Percentiles rank a stretch among this genome's conserved stretches.
Conservation (phyloP, 2,113 vertebrate species). For the Corythoichthys intestinalis region DNA sequence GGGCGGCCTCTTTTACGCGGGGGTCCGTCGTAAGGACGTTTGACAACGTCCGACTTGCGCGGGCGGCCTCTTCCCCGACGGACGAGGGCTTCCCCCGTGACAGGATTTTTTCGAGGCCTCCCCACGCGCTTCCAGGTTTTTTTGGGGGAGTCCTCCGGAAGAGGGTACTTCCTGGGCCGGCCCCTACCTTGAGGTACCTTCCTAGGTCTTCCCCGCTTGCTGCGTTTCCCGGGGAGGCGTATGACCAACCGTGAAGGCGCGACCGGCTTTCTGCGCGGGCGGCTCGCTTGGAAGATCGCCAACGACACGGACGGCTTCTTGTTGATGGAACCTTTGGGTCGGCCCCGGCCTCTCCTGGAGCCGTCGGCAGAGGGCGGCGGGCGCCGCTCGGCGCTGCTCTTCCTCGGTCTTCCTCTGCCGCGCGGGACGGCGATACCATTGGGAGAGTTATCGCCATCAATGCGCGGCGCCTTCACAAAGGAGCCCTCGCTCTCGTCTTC, state of each 20-base stretch:
- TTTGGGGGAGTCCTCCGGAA: conserved; percentile 46
- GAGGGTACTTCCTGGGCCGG: conserved; percentile 62
- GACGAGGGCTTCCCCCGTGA: conserved; percentile 10
- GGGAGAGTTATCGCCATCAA: conserved; percentile 14
- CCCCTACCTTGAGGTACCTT: conserved; percentile 47
- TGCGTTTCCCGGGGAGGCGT: neutral
- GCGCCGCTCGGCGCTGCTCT: conserved; percentile 6
- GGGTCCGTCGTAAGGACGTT: conserved; percentile 19
- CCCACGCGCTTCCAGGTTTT: conserved; percentile 69
- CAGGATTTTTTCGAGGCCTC: conserved; percentile 64
- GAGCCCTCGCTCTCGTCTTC: conserved; percentile 33
- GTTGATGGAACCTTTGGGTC: conserved; percentile 57
- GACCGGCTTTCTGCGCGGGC: conserved; percentile 13
- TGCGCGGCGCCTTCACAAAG: conserved; percentile 23
- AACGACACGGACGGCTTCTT: conserved; percentile 33
- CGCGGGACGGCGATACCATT: neutral
- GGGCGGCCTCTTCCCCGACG: conserved; percentile 62
- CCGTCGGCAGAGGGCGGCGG: neutral
- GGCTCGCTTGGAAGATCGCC: conserved; percentile 9
- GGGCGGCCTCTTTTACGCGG: conserved; percentile 55
- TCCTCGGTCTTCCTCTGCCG: conserved; percentile 51
- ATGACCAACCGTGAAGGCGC: neutral
- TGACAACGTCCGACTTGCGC: conserved; percentile 51
- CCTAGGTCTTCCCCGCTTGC: conserved; percentile 33
- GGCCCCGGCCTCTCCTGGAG: conserved; percentile 46